Evolutionary conservation across 2,888 invertebrate genomes (phyloP).

Genomic region (Iselma pallidipennis): DNA sequence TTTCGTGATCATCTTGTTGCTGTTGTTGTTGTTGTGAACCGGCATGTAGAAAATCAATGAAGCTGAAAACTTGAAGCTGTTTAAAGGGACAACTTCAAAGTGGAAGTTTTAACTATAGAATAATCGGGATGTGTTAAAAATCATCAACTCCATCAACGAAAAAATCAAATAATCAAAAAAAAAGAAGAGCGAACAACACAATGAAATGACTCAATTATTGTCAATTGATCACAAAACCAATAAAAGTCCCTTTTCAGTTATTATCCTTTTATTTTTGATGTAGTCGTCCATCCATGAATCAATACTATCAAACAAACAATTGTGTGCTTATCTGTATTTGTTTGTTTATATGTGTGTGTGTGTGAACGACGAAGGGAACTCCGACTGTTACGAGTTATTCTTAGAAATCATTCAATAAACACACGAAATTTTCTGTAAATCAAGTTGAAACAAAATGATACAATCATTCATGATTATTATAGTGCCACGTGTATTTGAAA

Average conservation of each 20-base stretch:
- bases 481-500: neutral
- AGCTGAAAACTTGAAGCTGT: neutral
- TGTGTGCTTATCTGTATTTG: too few species aligned
- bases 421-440: neutral
- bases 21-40: neutral
- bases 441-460: too few species aligned
- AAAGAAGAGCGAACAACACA: too few species aligned
- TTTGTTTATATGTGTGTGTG: neutral
- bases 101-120: neutral
- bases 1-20: too few species aligned
- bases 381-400: neutral
- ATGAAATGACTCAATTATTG: neutral
- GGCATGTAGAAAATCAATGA: conserved; percentile 1
- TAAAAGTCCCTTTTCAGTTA: neutral
- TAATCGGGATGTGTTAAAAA: neutral
- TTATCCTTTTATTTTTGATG: neutral
- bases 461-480: too few species aligned
- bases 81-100: neutral
- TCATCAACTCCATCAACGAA: neutral
- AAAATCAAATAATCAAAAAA: neutral
- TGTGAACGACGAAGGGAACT: neutral
- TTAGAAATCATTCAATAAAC: neutral
- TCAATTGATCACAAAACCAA: neutral
- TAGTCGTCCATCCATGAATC: neutral
- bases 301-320: neutral